Percentiles rank a stretch among this genome's conserved stretches.
phyloP scores from a whole-genome alignment of 2,797 vertebrate species.

The Megaceryle alcyon region DNA sequence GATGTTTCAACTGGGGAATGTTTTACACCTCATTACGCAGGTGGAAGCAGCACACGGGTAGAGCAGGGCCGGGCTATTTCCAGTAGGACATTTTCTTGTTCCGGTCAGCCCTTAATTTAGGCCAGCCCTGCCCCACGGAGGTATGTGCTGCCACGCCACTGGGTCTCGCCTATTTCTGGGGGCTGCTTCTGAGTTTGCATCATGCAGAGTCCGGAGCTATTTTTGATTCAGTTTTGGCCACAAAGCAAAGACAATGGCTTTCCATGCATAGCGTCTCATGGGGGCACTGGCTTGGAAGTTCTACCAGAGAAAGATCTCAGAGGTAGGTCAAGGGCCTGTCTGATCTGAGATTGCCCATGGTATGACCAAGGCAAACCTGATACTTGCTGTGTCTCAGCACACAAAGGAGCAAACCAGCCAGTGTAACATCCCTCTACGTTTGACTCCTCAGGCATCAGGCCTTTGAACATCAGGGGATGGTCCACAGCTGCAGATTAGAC shows the following conservation, averaged over 20 bases:
- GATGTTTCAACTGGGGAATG: background rate
- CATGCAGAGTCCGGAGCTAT: background rate
- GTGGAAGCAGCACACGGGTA: background rate
- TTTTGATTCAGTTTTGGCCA: background rate
- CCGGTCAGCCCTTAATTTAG: slow-evolving; percentile 12
- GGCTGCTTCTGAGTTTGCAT: slow-evolving; percentile 14
- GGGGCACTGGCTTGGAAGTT: background rate
- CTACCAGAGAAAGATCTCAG: background rate
- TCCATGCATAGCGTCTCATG: accelerated
- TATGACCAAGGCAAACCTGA: accelerated
- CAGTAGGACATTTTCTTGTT: slow-evolving; percentile 32
- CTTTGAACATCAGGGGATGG: background rate
- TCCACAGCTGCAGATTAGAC: background rate
- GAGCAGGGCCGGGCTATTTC: background rate
- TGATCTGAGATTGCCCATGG: accelerated
- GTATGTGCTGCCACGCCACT: background rate
- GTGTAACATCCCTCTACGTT: background rate
- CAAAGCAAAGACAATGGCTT: background rate
- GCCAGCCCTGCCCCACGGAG: slow-evolving; percentile 21
- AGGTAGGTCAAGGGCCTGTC: background rate
- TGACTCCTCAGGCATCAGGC: background rate
- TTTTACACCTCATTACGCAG: slow-evolving; percentile 10
- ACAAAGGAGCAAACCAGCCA: background rate
- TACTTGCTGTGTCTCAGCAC: accelerated
- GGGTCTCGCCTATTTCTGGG: slow-evolving; percentile 12